Evolutionary conservation across 2,888 invertebrate genomes (phyloP).

Genomic region (Xanthia icteritia): DNA sequence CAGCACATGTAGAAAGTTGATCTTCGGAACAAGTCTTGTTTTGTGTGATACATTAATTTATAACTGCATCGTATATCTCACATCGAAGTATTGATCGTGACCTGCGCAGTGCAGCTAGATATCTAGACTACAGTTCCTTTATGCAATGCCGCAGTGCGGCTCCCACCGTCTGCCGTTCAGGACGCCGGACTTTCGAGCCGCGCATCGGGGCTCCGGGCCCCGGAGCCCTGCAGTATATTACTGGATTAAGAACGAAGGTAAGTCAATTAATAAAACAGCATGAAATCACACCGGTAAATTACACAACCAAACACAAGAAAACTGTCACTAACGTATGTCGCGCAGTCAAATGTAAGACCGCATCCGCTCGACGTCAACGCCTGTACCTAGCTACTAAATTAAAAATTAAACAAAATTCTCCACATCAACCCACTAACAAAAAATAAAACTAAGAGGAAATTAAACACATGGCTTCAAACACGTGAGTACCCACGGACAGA

Average conservation of each 20-base stretch:
- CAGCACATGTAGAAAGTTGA: background rate
- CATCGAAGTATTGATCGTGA: conserved; percentile 8
- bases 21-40: background rate
- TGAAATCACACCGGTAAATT: too few relatives aligned
- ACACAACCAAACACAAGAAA: too few relatives aligned
- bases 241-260: background rate
- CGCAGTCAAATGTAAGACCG: too few relatives aligned
- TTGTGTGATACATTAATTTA: background rate
- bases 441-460: too few relatives aligned
- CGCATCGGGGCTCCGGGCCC: background rate
- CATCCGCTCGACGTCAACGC: too few relatives aligned
- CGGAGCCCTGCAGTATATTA: background rate
- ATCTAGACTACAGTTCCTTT: conserved; percentile 1
- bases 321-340: too few relatives aligned
- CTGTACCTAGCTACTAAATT: too few relatives aligned
- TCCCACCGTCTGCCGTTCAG: background rate
- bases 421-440: too few relatives aligned
- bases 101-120: conserved; percentile 26
- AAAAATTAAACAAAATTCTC: too few relatives aligned
- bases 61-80: background rate
- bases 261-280: too few relatives aligned
- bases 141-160: conserved; percentile 12
- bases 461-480: too few relatives aligned
- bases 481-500: too few relatives aligned
- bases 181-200: background rate